phyloP scores from a whole-genome alignment of 2,797 vertebrate species.

The Smutsia temminckii region DNA sequence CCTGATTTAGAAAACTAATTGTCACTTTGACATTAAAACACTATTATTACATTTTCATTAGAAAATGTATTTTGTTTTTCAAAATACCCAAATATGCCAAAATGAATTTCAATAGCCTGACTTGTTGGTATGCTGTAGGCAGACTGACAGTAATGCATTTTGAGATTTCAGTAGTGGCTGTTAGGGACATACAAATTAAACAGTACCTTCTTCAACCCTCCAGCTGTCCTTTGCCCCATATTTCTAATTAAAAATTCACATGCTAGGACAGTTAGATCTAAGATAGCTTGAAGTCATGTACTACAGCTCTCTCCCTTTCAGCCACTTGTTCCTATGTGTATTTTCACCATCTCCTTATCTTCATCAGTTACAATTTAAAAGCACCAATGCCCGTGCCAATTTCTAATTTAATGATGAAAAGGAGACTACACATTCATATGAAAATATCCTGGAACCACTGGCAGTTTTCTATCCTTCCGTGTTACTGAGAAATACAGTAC shows the following conservation, averaged over 20 bases:
- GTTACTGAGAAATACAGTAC: neutral
- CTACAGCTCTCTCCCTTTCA: neutral
- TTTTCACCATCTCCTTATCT: neutral
- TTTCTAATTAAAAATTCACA: slow-evolving; percentile 48
- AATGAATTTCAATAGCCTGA: neutral
- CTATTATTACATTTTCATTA: neutral
- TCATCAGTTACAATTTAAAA: slow-evolving; percentile 36
- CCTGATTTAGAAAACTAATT: neutral
- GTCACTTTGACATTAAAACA: neutral
- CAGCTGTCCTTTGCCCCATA: neutral
- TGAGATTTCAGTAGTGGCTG: neutral
- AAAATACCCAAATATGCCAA: neutral
- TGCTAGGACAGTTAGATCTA: neutral
- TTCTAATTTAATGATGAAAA: slow-evolving; percentile 58
- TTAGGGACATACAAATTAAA: slow-evolving; percentile 37
- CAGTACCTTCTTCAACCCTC: neutral
- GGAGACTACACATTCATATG: neutral
- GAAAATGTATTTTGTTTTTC: slow-evolving; percentile 9
- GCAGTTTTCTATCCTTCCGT: neutral
- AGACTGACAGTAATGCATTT: neutral
- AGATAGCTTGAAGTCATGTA: neutral
- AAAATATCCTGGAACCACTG: slow-evolving; percentile 25
- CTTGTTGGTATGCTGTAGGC: neutral
- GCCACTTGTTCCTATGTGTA: neutral
- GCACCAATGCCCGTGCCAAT: neutral